Percentiles rank a stretch among this genome's conserved stretches.
These are phyloP conservation scores for Gryon sp. DNA, from an alignment of 1,140 invertebrate species.

Conservation along the genomic window DNA sequence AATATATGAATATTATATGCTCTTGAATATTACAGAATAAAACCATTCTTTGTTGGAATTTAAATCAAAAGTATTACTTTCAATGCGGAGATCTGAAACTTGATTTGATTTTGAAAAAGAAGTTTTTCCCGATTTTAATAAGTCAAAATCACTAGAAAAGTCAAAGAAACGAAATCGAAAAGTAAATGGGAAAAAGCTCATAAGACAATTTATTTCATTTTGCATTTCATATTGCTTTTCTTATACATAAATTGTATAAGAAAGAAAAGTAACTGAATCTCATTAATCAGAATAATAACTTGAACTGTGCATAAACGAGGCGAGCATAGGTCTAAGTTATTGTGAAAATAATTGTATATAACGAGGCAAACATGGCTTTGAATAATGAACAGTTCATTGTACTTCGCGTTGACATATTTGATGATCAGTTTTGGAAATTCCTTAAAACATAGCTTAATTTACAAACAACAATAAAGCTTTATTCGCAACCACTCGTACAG, in stretches of 20 bases:
- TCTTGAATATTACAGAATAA: no score
- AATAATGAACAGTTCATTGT: slow-evolving; percentile 21
- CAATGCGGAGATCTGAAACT: no score
- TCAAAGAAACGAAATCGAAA: no score
- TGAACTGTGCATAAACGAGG: no score
- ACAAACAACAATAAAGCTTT: slow-evolving; percentile 1
- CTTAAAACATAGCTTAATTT: slow-evolving; percentile 18
- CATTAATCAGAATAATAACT: slow-evolving; percentile 11
- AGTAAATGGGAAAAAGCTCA: no score
- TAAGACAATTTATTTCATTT: not conserved
- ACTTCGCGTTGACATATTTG: slow-evolving; percentile 1
- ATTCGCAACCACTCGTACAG: not conserved
- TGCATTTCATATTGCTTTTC: no score
- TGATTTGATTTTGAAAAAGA: no score
- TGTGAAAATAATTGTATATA: slow-evolving; percentile 20
- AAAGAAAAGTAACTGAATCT: slow-evolving; percentile 7
- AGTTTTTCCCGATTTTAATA: no score
- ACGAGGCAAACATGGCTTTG: slow-evolving; percentile 1
- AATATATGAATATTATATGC: no score
- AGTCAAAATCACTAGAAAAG: no score
- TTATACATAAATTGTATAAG: not conserved
- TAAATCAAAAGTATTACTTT: no score
- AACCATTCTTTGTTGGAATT: no score
- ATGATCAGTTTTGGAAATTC: slow-evolving; percentile 14
- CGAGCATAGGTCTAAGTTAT: not conserved